phyloP scores from a whole-genome alignment of 2,113 vertebrate genomes.

The Myrmophylax atrothorax region DNA sequence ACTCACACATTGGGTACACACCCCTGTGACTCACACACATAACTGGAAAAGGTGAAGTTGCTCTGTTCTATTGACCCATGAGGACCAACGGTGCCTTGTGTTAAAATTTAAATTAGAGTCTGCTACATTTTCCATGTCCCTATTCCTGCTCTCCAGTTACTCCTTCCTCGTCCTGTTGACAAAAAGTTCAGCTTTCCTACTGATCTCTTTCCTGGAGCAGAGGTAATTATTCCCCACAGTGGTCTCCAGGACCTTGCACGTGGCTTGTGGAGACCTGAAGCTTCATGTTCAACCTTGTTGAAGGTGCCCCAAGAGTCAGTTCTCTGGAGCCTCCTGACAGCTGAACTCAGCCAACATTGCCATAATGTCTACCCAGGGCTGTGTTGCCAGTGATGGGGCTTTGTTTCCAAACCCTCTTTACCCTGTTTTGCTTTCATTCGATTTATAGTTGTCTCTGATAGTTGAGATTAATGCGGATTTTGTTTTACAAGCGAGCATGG shows the following conservation, averaged over 20 bases:
- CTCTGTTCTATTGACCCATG: background rate
- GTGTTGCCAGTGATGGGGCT: background rate
- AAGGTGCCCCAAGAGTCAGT: background rate
- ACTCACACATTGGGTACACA: background rate
- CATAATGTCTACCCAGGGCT: background rate
- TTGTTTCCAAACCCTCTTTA: background rate
- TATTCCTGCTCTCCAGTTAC: background rate
- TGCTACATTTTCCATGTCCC: background rate
- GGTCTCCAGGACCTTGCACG: background rate
- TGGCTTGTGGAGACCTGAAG: background rate
- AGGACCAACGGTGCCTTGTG: background rate
- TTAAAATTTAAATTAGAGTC: background rate
- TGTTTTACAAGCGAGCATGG: background rate
- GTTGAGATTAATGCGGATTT: slow-evolving; percentile 48
- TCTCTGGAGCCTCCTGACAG: background rate
- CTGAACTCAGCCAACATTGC: background rate
- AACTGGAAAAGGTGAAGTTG: background rate
- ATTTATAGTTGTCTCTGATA: slow-evolving; percentile 36
- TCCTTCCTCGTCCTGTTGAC: background rate
- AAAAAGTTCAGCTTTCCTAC: background rate
- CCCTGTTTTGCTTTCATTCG: background rate
- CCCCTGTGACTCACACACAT: background rate
- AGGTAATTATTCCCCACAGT: background rate
- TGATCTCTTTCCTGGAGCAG: background rate
- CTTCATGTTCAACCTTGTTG: background rate